A percentile compares a stretch with the other conserved stretches of the same genome.
Evolutionary conservation across 2,888 invertebrate species (phyloP).

Genomic region (Ornithoptera priamus): DNA sequence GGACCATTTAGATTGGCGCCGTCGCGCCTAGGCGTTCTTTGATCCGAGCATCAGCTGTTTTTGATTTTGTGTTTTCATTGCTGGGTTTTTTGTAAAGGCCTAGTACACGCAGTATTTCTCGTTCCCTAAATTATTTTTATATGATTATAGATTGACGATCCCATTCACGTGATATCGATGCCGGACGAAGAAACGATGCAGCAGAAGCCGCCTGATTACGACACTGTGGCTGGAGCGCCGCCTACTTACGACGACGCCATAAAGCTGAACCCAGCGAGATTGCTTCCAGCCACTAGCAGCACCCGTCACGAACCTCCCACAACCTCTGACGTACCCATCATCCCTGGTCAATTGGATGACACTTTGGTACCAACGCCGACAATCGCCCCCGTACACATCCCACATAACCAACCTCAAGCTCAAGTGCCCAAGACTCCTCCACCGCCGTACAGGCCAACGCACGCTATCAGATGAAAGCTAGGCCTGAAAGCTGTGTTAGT

Average conservation of each 20-base stretch:
- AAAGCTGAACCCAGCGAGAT: slow-evolving; percentile 82
- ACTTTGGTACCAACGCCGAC: slow-evolving; percentile 37
- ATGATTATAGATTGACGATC: slow-evolving; percentile 81
- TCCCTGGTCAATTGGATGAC: slow-evolving; percentile 55
- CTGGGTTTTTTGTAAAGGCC: too few species aligned
- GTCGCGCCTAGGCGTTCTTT: too few species aligned
- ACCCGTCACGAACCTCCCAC: slow-evolving; percentile 47
- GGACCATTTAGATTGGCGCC: too few species aligned
- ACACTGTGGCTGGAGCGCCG: slow-evolving; percentile 84
- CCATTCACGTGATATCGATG: slow-evolving; percentile 83
- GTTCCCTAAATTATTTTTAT: slow-evolving; percentile 14
- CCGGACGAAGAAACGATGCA: slow-evolving; percentile 80
- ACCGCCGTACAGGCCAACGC: slow-evolving; percentile 73
- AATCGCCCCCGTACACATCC: slow-evolving; percentile 59
- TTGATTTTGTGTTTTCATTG: too few species aligned
- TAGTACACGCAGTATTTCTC: too few species aligned
- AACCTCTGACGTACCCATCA: slow-evolving; percentile 47
- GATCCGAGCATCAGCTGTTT: too few species aligned
- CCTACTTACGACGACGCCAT: slow-evolving; percentile 87
- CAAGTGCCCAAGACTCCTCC: slow-evolving; percentile 74
- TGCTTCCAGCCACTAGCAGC: slow-evolving; percentile 68
- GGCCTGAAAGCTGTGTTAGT: slow-evolving; percentile 44
- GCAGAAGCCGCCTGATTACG: slow-evolving; percentile 87
- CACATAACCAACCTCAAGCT: slow-evolving; percentile 40
- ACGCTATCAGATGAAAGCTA: slow-evolving; percentile 75